A percentile compares a stretch with the other conserved stretches of the same genome.
These are phyloP conservation scores for Lasioglossum baleicum DNA, from an alignment of 1,140 invertebrate genomes.

Conservation along the genomic window DNA sequence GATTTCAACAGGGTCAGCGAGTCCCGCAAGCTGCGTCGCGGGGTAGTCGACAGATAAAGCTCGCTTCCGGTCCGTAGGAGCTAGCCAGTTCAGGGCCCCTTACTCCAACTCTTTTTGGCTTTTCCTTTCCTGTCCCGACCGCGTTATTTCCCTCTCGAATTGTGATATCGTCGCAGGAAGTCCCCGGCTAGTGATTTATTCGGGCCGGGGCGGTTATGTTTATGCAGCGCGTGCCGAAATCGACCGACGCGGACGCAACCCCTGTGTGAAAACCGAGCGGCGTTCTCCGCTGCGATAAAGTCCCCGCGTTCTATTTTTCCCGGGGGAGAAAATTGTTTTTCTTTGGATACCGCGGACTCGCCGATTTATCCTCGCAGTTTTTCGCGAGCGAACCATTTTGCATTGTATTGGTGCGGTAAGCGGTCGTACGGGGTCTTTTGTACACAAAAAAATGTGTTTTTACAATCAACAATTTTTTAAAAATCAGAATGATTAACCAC, in stretches of 20 bases:
- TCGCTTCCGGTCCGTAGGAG: constrained; percentile 33
- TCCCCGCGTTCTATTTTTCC: neutral
- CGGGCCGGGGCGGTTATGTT: constrained; percentile 5
- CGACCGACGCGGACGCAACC: neutral
- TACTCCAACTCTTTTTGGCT: neutral
- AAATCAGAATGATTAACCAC: no score
- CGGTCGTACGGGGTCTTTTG: no score
- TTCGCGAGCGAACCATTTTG: no score
- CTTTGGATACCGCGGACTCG: neutral
- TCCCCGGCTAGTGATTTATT: constrained; percentile 48
- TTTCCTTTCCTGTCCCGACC: neutral
- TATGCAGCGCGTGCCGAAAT: constrained; percentile 18
- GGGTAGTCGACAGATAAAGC: constrained; percentile 44
- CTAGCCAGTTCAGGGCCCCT: neutral
- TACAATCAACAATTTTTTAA: no score
- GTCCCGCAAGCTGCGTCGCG: constrained; percentile 28
- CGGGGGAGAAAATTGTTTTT: neutral
- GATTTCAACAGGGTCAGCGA: constrained; percentile 46
- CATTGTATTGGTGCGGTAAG: no score
- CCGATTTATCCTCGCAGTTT: no score
- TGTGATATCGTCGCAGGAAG: constrained; percentile 25
- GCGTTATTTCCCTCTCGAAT: constrained; percentile 22
- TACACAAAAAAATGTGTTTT: no score
- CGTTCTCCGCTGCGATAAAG: neutral
- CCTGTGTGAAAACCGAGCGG: neutral